phyloP scores from a whole-genome alignment of 2,113 vertebrate species.

The Neolamprologus modestus region DNA sequence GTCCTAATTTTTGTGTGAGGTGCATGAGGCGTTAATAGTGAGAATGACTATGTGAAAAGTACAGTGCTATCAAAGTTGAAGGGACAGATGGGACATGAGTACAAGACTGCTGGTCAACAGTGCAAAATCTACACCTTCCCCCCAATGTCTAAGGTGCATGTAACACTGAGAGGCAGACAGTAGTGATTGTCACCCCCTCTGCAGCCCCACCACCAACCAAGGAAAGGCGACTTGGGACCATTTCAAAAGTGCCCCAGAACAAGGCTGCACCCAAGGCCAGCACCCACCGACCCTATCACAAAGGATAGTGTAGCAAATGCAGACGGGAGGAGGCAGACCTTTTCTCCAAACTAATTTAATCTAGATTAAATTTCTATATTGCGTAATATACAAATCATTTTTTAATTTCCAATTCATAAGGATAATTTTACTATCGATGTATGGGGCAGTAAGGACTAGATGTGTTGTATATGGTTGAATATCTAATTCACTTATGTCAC shows the following conservation, averaged over 20 bases:
- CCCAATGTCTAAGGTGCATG: not conserved
- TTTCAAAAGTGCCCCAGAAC: not conserved
- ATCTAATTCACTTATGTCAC: not conserved
- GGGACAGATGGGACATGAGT: not conserved
- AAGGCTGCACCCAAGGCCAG: not conserved
- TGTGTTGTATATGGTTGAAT: not conserved
- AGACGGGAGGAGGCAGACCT: not conserved
- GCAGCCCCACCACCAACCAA: not conserved
- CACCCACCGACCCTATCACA: not conserved
- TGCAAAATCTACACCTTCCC: not conserved
- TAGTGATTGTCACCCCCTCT: not conserved
- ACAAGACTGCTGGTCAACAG: not conserved
- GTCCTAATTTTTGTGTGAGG: not conserved
- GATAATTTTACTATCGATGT: not conserved
- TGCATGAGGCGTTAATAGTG: not conserved
- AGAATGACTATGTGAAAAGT: not conserved
- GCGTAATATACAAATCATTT: not conserved
- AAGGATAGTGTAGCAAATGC: not conserved
- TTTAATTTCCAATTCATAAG: not conserved
- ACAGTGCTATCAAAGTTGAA: not conserved
- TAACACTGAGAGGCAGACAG: not conserved
- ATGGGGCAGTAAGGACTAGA: not conserved
- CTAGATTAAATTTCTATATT: not conserved
- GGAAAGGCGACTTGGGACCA: fast-evolving
- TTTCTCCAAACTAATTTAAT: not conserved